Percentiles rank a stretch among this genome's conserved stretches.
These are phyloP conservation scores for Oreochromis mossambicus DNA, from an alignment of 2,797 vertebrate genomes.

Conservation along the genomic window DNA sequence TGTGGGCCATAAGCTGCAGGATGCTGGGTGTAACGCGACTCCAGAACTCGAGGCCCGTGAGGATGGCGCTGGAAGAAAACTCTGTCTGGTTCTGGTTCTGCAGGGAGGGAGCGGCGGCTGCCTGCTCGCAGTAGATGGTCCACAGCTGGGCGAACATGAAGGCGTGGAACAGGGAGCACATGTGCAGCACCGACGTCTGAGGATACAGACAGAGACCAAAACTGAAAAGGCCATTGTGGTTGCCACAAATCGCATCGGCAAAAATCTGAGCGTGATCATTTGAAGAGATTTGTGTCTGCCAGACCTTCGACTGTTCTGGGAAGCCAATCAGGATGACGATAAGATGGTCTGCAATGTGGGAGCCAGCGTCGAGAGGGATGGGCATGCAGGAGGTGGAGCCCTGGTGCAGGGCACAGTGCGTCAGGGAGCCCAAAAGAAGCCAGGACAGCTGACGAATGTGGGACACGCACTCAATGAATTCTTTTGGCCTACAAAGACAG, in stretches of 20 bases:
- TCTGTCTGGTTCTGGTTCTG: conserved; percentile 95
- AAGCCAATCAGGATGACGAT: conserved; percentile 99
- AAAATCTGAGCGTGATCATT: not conserved
- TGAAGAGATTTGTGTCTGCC: not conserved
- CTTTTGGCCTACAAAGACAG: conserved; percentile 85
- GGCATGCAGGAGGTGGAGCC: conserved; percentile 94
- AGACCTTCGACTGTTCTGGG: conserved; percentile 98
- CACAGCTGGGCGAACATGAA: conserved; percentile 99
- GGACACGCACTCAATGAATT: conserved; percentile 98
- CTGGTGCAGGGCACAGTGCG: conserved; percentile 92
- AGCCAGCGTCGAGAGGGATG: conserved; percentile 95
- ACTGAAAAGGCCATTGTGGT: not conserved
- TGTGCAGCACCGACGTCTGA: conserved; percentile 97
- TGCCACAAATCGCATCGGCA: not conserved
- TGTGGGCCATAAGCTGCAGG: conserved; percentile 98
- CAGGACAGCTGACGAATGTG: conserved; percentile 97
- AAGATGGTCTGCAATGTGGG: conserved; percentile 96
- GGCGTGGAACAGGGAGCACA: conserved; percentile 98
- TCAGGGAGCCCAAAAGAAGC: conserved; percentile 96
- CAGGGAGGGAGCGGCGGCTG: conserved; percentile 84
- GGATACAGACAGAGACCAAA: not conserved
- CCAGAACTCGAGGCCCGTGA: conserved; percentile 98
- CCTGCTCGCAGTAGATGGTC: conserved; percentile 98
- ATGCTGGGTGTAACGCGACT: conserved; percentile 97
- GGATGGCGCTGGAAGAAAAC: conserved; percentile 92